phyloP scores from a whole-genome alignment of 2,113 vertebrate genomes.

The Nycticebus coucang region DNA sequence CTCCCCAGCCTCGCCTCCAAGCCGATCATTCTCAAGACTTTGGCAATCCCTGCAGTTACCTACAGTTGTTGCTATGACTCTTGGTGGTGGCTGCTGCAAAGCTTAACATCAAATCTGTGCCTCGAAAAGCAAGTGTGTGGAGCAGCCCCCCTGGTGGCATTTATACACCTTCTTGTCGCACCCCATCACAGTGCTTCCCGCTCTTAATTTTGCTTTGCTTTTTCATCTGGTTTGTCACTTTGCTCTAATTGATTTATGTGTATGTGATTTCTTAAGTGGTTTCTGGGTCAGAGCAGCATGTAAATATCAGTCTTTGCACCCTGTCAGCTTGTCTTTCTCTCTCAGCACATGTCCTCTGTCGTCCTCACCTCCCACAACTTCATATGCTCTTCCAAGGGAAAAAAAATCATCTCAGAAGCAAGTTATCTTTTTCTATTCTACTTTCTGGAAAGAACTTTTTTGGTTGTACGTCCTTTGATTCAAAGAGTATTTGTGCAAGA shows the following conservation, averaged over 20 bases:
- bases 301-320: background rate
- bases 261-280: background rate
- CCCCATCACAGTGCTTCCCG: too few species aligned
- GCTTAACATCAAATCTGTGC: background rate
- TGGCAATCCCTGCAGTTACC: background rate
- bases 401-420: background rate
- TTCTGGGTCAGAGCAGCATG: background rate
- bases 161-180: background rate
- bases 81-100: background rate
- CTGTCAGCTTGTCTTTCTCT: background rate
- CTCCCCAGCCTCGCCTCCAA: background rate
- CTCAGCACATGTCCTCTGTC: background rate
- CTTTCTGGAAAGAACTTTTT: background rate
- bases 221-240: background rate
- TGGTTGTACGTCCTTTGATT: background rate
- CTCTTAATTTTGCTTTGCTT: background rate
- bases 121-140: background rate
- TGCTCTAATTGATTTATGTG: background rate
- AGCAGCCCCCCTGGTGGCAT: background rate
- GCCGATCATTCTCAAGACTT: background rate
- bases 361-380: background rate
- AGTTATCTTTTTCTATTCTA: background rate
- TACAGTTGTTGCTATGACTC: background rate
- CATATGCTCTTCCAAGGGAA: background rate
- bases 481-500: background rate